Base-by-base conservation (phyloP, 2,888 invertebrate species). In the Drosophila aldrichi region DNA sequence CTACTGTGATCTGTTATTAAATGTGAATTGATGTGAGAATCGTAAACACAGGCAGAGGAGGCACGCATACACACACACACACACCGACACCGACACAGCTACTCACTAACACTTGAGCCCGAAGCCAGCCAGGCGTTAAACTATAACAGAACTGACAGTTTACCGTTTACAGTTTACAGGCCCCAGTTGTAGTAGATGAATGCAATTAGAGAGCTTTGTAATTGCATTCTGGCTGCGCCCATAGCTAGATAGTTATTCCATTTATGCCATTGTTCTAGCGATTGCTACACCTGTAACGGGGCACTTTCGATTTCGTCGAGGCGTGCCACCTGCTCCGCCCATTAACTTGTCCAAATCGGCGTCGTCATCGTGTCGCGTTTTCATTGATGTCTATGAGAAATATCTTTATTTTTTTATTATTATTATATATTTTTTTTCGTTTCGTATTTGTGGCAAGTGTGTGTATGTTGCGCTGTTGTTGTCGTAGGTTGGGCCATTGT, bases 401-500 rank as follows among this genome's bases (percentile, higher is more conserved):
- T 67, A 29, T 68, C 38, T 20, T 54, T 59, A 1, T 7, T 25
- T 25, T 25, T 7, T 25, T 68, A 49, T 34, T 36, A 2, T 36
- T 34, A 12, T 60, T 34, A 51, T 51, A 1, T 32, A 12, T 36
- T 36, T 36, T 25, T 5, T 16, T 57, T 16, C 22, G 14, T 8
- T 44, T 41, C 36, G 48, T 44, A 5, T 38, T 14, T 54, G 51
- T 67, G 29, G 22, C 34, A 29, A 48, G 29, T 48, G 14, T 44
- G 20, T 43, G 49, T 32, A 8, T 43, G 56, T 16, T 40, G 38
- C 7, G 40, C 8, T 43, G 74, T 71, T 81, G 82, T 83, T 88
- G 83, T 82, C 88, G 77, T 88, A 83, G 88, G 86, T 88, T 82
- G 36, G 41, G 25, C 64, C 46, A 71, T 74, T 82, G 68, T 74